These are phyloP conservation scores for Lepidurus apus DNA, from an alignment of 1,140 invertebrate species.

Conservation along the genomic window DNA sequence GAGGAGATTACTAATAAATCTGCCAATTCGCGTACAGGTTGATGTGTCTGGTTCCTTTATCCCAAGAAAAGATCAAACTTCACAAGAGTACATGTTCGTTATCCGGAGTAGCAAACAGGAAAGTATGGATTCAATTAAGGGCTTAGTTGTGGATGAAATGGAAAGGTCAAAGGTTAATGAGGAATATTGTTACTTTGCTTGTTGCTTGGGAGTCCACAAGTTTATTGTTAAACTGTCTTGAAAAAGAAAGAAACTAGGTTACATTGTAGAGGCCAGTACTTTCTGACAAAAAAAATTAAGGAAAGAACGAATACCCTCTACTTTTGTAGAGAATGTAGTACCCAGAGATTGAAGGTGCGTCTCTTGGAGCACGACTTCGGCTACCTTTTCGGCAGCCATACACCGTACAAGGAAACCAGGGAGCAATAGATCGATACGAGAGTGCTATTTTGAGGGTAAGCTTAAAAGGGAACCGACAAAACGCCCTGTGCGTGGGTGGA, in stretches of 20 bases:
- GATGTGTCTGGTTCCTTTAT: too few species aligned
- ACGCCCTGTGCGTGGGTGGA: background rate
- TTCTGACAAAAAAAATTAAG: too few species aligned
- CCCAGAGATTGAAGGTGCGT: background rate
- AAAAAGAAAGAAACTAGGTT: too few species aligned
- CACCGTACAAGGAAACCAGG: background rate
- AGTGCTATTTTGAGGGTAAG: conserved; percentile 10
- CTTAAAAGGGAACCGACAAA: background rate
- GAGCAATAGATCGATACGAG: conserved; percentile 2
- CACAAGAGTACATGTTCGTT: background rate
- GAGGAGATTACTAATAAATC: too few species aligned
- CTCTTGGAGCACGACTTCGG: background rate
- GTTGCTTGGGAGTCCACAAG: background rate
- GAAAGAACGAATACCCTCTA: too few species aligned
- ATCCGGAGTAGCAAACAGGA: background rate
- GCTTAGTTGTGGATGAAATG: background rate
- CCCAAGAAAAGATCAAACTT: too few species aligned
- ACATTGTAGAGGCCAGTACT: too few species aligned
- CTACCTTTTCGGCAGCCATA: background rate
- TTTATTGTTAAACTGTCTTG: too few species aligned
- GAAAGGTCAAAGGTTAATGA: background rate
- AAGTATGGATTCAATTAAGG: background rate
- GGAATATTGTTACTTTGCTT: background rate
- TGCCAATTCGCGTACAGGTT: too few species aligned
- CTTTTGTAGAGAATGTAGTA: too few species aligned